A percentile compares a stretch with the other conserved stretches of the same genome.
These are phyloP conservation scores for Petaurus breviceps DNA, from an alignment of 2,113 vertebrate genomes.

Conservation along the genomic window DNA sequence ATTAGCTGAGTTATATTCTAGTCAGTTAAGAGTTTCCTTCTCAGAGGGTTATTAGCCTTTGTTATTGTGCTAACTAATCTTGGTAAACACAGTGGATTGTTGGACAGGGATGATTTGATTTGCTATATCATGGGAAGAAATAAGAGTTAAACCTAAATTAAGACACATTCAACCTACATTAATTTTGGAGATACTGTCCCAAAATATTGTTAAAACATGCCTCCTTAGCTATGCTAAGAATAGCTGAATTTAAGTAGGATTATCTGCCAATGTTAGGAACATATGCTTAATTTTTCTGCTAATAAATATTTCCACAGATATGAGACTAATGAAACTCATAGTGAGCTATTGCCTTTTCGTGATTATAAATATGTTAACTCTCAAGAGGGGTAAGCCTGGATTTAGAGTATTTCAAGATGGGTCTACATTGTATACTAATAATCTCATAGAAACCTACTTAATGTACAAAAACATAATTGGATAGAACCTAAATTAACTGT, in stretches of 20 bases:
- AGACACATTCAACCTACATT: constrained; percentile 27
- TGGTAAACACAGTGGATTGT: constrained; percentile 64
- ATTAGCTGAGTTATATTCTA: constrained; percentile 79
- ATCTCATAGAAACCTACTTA: constrained; percentile 44
- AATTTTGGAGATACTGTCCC: constrained; percentile 31
- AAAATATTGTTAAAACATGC: constrained; percentile 31
- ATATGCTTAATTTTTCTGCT: constrained; percentile 64
- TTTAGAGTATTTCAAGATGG: constrained; percentile 47
- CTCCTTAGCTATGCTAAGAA: constrained; percentile 51
- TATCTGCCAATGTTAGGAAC: constrained; percentile 55
- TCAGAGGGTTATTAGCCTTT: constrained; percentile 51
- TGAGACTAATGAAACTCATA: constrained; percentile 60
- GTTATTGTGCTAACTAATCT: constrained; percentile 48
- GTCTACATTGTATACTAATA: constrained; percentile 14
- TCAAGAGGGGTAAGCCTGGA: constrained; percentile 24
- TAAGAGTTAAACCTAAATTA: constrained; percentile 13
- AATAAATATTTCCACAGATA: constrained; percentile 75
- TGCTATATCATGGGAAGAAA: constrained; percentile 55
- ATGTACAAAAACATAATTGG: constrained; percentile 5
- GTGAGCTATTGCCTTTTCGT: constrained; percentile 56
- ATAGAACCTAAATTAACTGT: constrained; percentile 19
- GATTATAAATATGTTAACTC: constrained; percentile 61
- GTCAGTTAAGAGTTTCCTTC: constrained; percentile 68
- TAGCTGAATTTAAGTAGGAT: constrained; percentile 55
- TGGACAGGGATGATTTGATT: constrained; percentile 65